Percentiles rank a stretch among this genome's conserved stretches.
Evolutionary conservation across 2,797 vertebrate species (phyloP).

Genomic region (Alouatta caraya): DNA sequence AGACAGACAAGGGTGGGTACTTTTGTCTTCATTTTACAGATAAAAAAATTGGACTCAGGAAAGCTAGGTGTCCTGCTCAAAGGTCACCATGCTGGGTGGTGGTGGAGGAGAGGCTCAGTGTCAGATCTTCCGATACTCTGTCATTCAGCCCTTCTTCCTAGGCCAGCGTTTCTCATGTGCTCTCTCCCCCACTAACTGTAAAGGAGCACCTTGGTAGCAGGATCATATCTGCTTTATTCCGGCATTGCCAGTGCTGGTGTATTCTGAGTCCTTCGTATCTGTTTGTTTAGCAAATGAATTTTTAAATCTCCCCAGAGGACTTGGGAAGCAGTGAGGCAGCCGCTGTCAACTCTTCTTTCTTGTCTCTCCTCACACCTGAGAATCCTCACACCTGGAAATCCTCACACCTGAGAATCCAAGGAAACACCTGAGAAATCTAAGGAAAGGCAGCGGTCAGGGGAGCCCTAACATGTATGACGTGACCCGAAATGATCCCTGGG

Average conservation of each 20-base stretch:
- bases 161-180: neutral
- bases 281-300: neutral
- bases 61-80: neutral
- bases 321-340: neutral
- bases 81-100: fast-evolving
- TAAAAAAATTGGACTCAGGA: neutral
- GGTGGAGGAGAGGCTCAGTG: neutral
- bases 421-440: neutral
- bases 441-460: neutral
- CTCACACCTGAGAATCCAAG: too few relatives aligned
- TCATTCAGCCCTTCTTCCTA: neutral
- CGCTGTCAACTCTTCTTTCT: neutral
- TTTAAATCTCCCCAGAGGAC: neutral
- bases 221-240: fast-evolving
- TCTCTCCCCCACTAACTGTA: fast-evolving
- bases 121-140: neutral
- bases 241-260: neutral
- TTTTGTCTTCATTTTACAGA: neutral
- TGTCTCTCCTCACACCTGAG: neutral
- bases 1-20: neutral
- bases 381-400: neutral
- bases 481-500: neutral
- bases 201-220: neutral
- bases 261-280: neutral
- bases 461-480: neutral